These are phyloP conservation scores for Dryobotodes eremita DNA, from an alignment of 2,888 invertebrate genomes.

Conservation along the genomic window DNA sequence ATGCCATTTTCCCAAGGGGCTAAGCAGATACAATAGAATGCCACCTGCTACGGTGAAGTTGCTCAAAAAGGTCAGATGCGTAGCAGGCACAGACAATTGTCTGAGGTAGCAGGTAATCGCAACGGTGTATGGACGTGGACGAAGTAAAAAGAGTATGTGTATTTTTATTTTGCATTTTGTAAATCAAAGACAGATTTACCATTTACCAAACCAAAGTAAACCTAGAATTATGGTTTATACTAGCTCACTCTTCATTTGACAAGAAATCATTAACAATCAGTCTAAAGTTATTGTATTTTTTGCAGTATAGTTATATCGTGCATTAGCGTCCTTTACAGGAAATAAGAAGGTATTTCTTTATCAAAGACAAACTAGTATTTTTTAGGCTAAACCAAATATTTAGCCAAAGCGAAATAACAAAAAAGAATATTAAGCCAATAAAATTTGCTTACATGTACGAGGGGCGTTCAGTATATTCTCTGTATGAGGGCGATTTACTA, in stretches of 20 bases:
- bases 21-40: background rate
- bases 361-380: background rate
- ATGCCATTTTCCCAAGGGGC: background rate
- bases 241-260: background rate
- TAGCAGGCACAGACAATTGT: no score
- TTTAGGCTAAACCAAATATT: background rate
- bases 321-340: background rate
- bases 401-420: background rate
- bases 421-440: constrained; percentile 22
- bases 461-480: no score
- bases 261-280: background rate
- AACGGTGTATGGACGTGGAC: background rate
- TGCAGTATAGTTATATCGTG: background rate
- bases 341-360: background rate
- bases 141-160: background rate
- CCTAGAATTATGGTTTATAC: no score
- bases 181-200: background rate
- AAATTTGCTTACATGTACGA: constrained; percentile 32
- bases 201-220: background rate
- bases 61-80: background rate
- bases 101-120: background rate
- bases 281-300: background rate
- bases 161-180: background rate
- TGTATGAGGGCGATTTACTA: no score
- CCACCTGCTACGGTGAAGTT: background rate